Conservation (phyloP, 1,140 invertebrate species). For the Parasteatoda tepidariorum region DNA sequence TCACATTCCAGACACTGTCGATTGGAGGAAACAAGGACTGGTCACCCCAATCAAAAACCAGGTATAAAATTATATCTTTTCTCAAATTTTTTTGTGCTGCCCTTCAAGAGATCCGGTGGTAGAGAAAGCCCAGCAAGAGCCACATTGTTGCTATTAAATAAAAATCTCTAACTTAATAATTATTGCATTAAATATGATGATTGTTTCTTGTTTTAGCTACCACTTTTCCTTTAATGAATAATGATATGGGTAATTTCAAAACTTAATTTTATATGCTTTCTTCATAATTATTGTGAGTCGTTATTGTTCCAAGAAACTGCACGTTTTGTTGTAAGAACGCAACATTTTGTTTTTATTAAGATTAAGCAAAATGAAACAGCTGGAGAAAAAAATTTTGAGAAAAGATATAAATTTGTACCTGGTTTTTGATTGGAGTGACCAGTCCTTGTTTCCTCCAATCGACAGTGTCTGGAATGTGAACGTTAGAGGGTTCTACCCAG, state of each 20-base stretch:
- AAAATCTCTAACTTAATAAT: too few relatives aligned
- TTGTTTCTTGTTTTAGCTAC: too few relatives aligned
- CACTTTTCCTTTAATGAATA: too few relatives aligned
- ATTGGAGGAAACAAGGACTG: slow-evolving; percentile 88
- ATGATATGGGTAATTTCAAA: too few relatives aligned
- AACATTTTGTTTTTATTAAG: neutral
- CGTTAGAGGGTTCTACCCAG: slow-evolving; percentile 82
- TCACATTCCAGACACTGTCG: slow-evolving; percentile 78
- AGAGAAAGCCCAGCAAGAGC: slow-evolving; percentile 95
- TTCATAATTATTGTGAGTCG: too few relatives aligned
- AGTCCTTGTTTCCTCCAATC: slow-evolving; percentile 90
- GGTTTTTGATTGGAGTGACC: slow-evolving; percentile 84
- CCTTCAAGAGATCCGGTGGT: slow-evolving; percentile 94
- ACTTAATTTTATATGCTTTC: too few relatives aligned
- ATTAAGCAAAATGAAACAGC: neutral
- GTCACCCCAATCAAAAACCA: slow-evolving; percentile 85
- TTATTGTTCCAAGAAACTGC: too few relatives aligned
- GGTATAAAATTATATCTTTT: slow-evolving; percentile 78
- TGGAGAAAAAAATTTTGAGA: neutral
- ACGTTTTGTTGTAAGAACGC: too few relatives aligned
- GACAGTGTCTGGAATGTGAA: slow-evolving; percentile 77
- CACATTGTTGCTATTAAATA: slow-evolving; percentile 81
- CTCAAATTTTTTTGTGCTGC: slow-evolving; percentile 89
- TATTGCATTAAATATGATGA: too few relatives aligned
- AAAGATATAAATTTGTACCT: too few relatives aligned